Base-by-base conservation (phyloP, 2,888 invertebrate species). In the Hydrotaea diabolus region DNA sequence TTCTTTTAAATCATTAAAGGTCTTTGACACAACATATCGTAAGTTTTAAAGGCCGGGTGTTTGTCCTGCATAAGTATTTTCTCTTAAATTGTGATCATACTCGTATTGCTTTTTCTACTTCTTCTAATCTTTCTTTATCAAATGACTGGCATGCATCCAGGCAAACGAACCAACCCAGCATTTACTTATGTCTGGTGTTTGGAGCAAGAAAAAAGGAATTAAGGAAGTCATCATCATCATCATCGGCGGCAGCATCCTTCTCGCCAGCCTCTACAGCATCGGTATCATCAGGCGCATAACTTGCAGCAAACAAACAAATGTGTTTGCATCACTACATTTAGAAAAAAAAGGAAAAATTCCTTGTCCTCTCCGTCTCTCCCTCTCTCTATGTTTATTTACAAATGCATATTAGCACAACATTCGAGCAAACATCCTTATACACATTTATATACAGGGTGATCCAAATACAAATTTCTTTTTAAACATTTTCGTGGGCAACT, bases 151-250 rank as follows among this genome's bases (percentile, higher is more conserved):
- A 46, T 43, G 13, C 31, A 46, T 43, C 2, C 31, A 62, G 31
- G 31, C 62, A 62, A 31, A 31, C 62, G n/a, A 62, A n/a, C n/a
- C 62, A 62, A 31, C 69, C 23, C 9, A 23, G 31, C 69, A 69
- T 74, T 57, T 39, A 23, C 43, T 21, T 26, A 49, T 39, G 57
- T 23, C 53, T 53, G 43, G 59, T 57, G 15, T 57, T 23, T 57
- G 39, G 19, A 57, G 17, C 57, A 15, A 19, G 13, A 26, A 75
- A 82, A 78, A 73, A 69, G n/a, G 43, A 74, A 84, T 84, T 73
- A 84, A 82, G 85, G 85, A 85, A 85, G 85, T 85, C 85, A 84
- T 62, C 62, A 62, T 62, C 62, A 83, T 78, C 78, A 74, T 57
- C 74, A 74, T 23, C 79, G 77, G 55, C 55, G 64, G 17, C 64